A percentile compares a stretch with the other conserved stretches of the same genome.
phyloP scores from a whole-genome alignment of 2,113 vertebrate species.

The Leuciscus idus region DNA sequence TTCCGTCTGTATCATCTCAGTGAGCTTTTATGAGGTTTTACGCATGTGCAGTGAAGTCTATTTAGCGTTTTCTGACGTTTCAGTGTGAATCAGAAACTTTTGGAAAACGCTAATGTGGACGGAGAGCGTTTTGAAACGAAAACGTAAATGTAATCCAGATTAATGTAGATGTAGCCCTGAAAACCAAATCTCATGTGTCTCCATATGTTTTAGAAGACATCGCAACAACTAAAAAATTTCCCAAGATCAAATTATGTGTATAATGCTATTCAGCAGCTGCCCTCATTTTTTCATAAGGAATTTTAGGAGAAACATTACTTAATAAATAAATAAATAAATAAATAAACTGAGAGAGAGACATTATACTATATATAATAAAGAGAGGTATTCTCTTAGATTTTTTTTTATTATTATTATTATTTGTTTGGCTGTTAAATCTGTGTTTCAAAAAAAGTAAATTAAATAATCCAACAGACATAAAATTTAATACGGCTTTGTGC shows the following conservation, averaged over 20 bases:
- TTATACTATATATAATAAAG: too few species aligned
- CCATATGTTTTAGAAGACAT: neutral
- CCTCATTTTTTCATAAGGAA: neutral
- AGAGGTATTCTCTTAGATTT: too few species aligned
- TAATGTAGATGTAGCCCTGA: neutral
- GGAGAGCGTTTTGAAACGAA: too few species aligned
- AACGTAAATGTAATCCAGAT: too few species aligned
- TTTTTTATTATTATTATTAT: neutral
- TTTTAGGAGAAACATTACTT: neutral
- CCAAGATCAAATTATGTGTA: neutral
- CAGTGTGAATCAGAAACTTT: too few species aligned
- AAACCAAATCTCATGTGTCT: neutral
- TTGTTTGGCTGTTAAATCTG: neutral
- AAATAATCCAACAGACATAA: conserved; percentile 60
- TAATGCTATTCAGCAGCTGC: neutral
- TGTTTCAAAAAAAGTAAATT: conserved; percentile 50
- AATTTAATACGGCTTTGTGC: conserved; percentile 58
- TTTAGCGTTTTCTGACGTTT: too few species aligned
- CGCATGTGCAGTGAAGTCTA: too few species aligned
- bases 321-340: too few species aligned
- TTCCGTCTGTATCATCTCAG: too few species aligned
- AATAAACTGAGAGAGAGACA: too few species aligned
- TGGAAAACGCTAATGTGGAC: too few species aligned
- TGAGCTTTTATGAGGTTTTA: too few species aligned
- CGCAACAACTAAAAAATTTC: neutral